A percentile compares a stretch with the other conserved stretches of the same genome.
phyloP scores from a whole-genome alignment of 2,113 vertebrate genomes.

The Tichodroma muraria region DNA sequence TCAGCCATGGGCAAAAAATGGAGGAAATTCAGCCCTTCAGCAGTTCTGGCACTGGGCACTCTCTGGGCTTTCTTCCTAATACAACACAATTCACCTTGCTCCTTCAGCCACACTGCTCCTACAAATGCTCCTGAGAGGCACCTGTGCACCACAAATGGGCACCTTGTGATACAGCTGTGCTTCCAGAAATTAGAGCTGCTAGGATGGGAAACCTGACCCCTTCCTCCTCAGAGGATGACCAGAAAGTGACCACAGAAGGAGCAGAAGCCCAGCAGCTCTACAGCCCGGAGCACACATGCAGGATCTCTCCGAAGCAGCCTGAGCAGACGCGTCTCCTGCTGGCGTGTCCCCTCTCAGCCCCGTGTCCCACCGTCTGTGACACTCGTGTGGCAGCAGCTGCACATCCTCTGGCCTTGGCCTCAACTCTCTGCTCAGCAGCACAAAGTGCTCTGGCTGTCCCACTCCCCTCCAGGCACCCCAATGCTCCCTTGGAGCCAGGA shows the following conservation, averaged over 20 bases:
- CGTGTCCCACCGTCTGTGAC: background rate
- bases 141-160: rapidly evolving
- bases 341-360: background rate
- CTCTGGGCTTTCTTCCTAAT: background rate
- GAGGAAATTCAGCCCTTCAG: background rate
- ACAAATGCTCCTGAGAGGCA: background rate
- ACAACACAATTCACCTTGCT: background rate
- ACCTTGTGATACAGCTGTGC: background rate
- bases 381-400: background rate
- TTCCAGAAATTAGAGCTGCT: background rate
- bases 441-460: background rate
- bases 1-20: background rate
- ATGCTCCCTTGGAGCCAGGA: rapidly evolving
- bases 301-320: background rate
- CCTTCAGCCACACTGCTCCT: background rate
- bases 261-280: background rate
- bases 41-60: background rate
- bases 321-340: rapidly evolving
- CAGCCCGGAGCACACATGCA: background rate
- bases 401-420: background rate
- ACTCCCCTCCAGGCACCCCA: background rate
- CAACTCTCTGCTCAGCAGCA: background rate
- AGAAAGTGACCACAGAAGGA: background rate
- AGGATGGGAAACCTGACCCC: background rate
- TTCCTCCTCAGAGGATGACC: background rate